A percentile compares a stretch with the other conserved stretches of the same genome.
Evolutionary conservation across 2,113 vertebrate species (phyloP).

Genomic region (Mobula hypostoma): DNA sequence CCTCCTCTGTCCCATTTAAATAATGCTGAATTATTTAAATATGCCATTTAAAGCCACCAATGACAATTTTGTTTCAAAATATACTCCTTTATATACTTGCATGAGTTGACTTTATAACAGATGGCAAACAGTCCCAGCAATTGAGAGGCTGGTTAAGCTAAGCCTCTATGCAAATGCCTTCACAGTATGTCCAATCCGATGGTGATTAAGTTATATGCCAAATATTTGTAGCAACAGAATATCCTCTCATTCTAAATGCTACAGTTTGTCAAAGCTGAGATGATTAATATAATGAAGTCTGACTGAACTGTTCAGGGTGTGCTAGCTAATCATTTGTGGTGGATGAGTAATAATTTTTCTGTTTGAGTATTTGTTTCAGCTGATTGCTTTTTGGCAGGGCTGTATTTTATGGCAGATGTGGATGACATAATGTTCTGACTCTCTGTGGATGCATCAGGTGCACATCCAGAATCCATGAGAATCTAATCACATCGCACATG

Average conservation of each 20-base stretch:
- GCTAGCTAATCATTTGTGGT: slow-evolving; percentile 32
- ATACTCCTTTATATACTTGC: background rate
- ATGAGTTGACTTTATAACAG: slow-evolving; percentile 1
- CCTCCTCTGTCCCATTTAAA: background rate
- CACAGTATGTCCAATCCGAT: background rate
- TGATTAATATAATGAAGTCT: slow-evolving; percentile 30
- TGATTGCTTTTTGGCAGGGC: slow-evolving; percentile 35
- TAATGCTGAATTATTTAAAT: background rate
- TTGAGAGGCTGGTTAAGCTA: background rate
- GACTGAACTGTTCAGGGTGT: slow-evolving; percentile 29
- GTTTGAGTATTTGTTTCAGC: slow-evolving; percentile 32
- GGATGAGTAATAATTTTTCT: slow-evolving; percentile 36
- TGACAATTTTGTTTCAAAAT: background rate
- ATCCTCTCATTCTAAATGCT: background rate
- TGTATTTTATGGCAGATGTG: slow-evolving; percentile 24
- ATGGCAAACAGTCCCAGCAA: background rate
- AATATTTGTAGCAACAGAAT: slow-evolving; percentile 24
- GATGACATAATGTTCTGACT: slow-evolving; percentile 34
- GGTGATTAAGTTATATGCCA: slow-evolving; percentile 12
- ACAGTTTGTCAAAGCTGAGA: slow-evolving; percentile 19
- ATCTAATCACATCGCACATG: slow-evolving; percentile 34
- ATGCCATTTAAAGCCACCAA: background rate
- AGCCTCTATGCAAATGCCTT: background rate
- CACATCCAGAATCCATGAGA: slow-evolving; percentile 37
- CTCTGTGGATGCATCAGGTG: slow-evolving; percentile 34